Conservation (phyloP, 2,888 invertebrate genomes). For the Amiota minor region DNA sequence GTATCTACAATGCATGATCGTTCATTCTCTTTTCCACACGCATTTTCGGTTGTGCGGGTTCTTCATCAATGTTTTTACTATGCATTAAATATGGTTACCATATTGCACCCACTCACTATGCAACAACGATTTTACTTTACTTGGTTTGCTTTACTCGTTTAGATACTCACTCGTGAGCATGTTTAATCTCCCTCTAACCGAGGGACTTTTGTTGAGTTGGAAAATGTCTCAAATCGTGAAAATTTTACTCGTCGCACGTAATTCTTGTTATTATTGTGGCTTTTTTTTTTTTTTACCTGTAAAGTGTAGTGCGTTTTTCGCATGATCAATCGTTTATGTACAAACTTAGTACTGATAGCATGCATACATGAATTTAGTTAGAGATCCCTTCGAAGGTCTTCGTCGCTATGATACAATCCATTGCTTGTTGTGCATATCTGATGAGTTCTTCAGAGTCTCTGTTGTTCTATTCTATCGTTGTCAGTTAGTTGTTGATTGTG, state of each 20-base stretch:
- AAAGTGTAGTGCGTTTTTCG: slow-evolving; percentile 56
- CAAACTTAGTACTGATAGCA: background rate
- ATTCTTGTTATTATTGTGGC: slow-evolving; percentile 41
- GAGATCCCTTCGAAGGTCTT: too few species aligned
- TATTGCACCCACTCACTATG: slow-evolving; percentile 66
- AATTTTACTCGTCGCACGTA: slow-evolving; percentile 61
- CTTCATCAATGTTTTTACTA: slow-evolving; percentile 40
- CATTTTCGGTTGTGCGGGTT: slow-evolving; percentile 50
- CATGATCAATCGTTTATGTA: slow-evolving; percentile 56
- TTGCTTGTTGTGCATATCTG: slow-evolving; percentile 57
- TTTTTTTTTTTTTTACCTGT: slow-evolving; percentile 11
- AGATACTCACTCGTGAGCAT: background rate
- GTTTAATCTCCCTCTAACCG: slow-evolving; percentile 41
- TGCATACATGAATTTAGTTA: too few species aligned
- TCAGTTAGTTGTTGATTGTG: slow-evolving; percentile 26
- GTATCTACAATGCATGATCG: too few species aligned
- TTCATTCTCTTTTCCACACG: background rate
- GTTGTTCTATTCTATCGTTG: slow-evolving; percentile 40
- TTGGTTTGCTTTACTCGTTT: too few species aligned
- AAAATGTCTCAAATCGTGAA: slow-evolving; percentile 44
- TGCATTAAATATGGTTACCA: slow-evolving; percentile 62
- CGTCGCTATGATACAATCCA: background rate
- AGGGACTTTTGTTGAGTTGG: slow-evolving; percentile 38
- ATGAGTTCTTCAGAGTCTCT: slow-evolving; percentile 52
- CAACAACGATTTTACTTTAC: background rate